A percentile compares a stretch with the other conserved stretches of the same genome.
Conservation (phyloP, 1,140 invertebrate genomes). For the Caenorhabditis remanei region DNA sequence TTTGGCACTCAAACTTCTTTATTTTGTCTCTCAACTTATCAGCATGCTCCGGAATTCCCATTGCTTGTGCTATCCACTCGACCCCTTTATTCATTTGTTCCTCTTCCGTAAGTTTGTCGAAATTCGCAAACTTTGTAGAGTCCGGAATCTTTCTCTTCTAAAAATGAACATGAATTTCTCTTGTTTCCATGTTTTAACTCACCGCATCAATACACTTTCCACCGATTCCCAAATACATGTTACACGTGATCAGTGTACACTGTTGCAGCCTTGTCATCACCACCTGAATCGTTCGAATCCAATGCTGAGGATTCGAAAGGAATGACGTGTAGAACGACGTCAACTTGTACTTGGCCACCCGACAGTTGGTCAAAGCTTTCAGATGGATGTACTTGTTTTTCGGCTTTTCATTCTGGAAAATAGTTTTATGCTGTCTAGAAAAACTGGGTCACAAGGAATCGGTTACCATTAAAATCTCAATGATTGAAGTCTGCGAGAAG, state of each 20-base stretch:
- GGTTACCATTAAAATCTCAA: conserved; percentile 87
- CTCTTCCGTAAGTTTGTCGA: background rate
- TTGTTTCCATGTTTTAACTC: conserved; percentile 47
- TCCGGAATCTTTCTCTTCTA: conserved; percentile 3
- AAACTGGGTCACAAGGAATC: too few relatives aligned
- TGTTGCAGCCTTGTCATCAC: conserved; percentile 98
- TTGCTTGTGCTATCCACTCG: conserved; percentile 74
- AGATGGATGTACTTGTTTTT: conserved; percentile 79
- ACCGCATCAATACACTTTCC: conserved; percentile 87
- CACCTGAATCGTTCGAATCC: conserved; percentile 94
- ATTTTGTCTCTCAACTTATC: conserved; percentile 56
- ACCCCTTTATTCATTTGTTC: conserved; percentile 64
- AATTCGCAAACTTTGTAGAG: background rate
- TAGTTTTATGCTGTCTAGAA: conserved; percentile 85
- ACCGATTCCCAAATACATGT: conserved; percentile 92
- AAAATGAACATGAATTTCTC: background rate
- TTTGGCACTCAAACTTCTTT: conserved; percentile 71
- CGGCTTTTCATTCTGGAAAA: conserved; percentile 22
- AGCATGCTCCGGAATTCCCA: conserved; percentile 65
- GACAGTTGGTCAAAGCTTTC: conserved; percentile 89
- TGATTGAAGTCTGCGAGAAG: conserved; percentile 93
- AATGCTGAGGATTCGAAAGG: conserved; percentile 90
- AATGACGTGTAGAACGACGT: conserved; percentile 79
- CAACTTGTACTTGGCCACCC: conserved; percentile 86
- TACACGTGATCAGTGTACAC: conserved; percentile 95